A percentile compares a stretch with the other conserved stretches of the same genome.
Conservation (phyloP, 23 tunicate species). For the Pegea sp. region DNA sequence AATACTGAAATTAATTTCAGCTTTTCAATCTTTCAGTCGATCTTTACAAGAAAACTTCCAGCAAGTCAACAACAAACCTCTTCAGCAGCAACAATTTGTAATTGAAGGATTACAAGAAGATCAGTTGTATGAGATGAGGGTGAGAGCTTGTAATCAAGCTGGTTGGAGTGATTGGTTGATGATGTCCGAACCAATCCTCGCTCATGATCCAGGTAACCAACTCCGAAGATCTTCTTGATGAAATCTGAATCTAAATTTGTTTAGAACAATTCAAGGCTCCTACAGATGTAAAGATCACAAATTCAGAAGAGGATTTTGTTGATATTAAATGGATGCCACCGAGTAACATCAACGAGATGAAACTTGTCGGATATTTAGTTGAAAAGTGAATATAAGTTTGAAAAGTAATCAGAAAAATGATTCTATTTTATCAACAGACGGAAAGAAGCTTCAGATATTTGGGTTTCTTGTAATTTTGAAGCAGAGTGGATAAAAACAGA, state of each 20-base stretch:
- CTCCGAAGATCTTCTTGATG: too few species aligned
- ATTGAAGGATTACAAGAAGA: constrained; percentile 40
- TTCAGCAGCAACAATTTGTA: constrained; percentile 75
- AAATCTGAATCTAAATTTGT: not conserved
- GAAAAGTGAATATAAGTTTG: too few species aligned
- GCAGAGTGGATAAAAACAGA: constrained; percentile 49
- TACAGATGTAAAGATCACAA: constrained; percentile 22
- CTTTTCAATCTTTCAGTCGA: constrained; percentile 17
- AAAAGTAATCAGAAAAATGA: constrained; percentile 17
- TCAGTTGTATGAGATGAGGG: constrained; percentile 43
- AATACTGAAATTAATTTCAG: not conserved
- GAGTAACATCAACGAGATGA: constrained; percentile 30
- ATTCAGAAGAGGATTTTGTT: constrained; percentile 34
- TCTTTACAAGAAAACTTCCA: constrained; percentile 56
- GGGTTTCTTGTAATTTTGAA: constrained; percentile 83
- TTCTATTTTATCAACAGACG: constrained; percentile 13
- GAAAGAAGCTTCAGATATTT: constrained; percentile 59
- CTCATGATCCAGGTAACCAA: constrained; percentile 63
- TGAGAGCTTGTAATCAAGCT: constrained; percentile 71
- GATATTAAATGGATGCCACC: constrained; percentile 53
- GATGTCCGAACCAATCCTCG: constrained; percentile 46
- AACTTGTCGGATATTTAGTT: constrained; percentile 58
- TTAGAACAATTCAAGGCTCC: constrained; percentile 45
- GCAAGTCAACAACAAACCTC: constrained; percentile 89
- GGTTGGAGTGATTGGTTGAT: constrained; percentile 87